Evolutionary conservation across 1,140 invertebrate species (phyloP).

Genomic region (Ceratina australensis): DNA sequence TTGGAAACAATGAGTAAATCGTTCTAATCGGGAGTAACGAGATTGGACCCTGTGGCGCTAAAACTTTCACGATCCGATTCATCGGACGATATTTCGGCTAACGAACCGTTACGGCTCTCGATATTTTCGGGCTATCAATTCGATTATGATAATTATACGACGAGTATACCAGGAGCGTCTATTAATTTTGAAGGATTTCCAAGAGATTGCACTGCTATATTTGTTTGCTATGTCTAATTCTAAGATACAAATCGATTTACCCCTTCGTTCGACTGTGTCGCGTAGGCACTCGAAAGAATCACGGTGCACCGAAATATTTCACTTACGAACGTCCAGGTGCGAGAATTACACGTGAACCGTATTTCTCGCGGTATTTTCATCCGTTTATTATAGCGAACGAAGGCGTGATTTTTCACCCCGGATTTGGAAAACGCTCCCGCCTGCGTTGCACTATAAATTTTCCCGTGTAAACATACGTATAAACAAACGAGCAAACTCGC

Average conservation of each 20-base stretch:
- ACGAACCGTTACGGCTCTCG: background rate
- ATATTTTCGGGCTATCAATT: background rate
- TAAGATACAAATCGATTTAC: background rate
- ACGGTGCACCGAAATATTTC: background rate
- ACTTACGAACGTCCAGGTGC: background rate
- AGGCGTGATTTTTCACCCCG: constrained; percentile 24
- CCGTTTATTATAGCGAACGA: constrained; percentile 12
- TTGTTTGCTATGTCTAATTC: too few species aligned
- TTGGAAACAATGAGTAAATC: constrained; percentile 53
- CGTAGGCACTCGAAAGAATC: background rate
- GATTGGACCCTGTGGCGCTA: constrained; percentile 1
- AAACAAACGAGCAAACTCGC: constrained; percentile 15
- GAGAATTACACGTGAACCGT: constrained; percentile 24
- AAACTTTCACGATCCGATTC: background rate
- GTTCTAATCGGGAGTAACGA: constrained; percentile 56
- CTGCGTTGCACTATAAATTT: constrained; percentile 21
- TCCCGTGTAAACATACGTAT: constrained; percentile 2
- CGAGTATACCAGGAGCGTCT: too few species aligned
- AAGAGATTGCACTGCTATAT: too few species aligned
- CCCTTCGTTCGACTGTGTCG: background rate
- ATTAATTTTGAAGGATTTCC: too few species aligned
- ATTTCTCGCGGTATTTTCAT: constrained; percentile 8
- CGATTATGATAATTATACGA: too few species aligned
- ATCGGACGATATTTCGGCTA: too few species aligned
- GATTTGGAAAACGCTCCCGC: constrained; percentile 32